Evolutionary conservation across 2,888 invertebrate genomes (phyloP), one percentile per base, ranked within the genome.

Genomic region (Melitaea athalia): DNA sequence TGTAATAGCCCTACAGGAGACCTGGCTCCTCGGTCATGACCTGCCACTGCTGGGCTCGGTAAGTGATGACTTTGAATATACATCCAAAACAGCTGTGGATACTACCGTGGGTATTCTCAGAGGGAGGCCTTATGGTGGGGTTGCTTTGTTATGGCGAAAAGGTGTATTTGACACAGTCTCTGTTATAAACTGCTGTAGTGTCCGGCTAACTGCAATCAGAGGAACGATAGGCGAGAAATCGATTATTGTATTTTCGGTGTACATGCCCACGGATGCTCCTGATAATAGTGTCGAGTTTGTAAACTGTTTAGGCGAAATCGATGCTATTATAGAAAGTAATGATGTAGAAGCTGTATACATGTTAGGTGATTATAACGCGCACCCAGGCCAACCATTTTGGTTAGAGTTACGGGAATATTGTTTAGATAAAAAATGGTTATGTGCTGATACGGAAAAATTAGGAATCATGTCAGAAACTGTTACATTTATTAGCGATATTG

Each of bases 401-500:
- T 14, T 14, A 5, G 50, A 50, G 50, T 15, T 50, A 15, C 14
- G 15, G 11, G 15, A 15, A 14, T 50, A 14, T 50, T 50, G 50
- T 50, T 14, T 15, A 5, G 50, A 50, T 14, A 11, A 47, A 14
- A 14, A 5, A 14, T 47, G 45, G 45, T 5, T 47, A 14, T 47
- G 45, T 47, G 45, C 50, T 15, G n/a, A 50, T 14, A 15, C 50
- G 50, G 50, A 50, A 14, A 14, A 14, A 50, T 14, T 50, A 14
- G 50, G 50, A 50, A 50, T 14, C 15, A 14, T 14, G 14, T 50
- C 67, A 10, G 49, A 65, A 17, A 71, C 72, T 12, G 59, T 63
- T 67, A 73, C 69, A 14, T 72, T 49, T 65, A 60, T 43, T 8
- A 70, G 72, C 63, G 72, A 69, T 10, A 61, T 64, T 7, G 47